A percentile compares a stretch with the other conserved stretches of the same genome.
Conservation (phyloP, 2,113 vertebrate species). For the Brachirus orientalis region DNA sequence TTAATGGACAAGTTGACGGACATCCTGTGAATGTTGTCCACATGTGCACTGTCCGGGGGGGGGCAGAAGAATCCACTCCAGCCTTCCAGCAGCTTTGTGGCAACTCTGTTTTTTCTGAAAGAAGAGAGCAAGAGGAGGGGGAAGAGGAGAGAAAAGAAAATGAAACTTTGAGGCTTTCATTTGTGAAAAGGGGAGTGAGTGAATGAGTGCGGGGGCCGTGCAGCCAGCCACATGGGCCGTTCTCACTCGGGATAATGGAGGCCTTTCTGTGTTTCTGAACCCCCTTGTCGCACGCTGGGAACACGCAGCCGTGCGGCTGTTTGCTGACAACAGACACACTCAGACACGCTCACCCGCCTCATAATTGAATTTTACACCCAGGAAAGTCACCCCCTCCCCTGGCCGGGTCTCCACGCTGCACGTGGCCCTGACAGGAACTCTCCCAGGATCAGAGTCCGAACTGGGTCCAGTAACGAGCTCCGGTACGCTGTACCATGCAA, state of each 20-base stretch:
- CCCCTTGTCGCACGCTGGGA: conserved; percentile 89
- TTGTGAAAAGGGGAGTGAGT: conserved; percentile 66
- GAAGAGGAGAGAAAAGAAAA: conserved; percentile 62
- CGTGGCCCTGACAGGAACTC: conserved; percentile 86
- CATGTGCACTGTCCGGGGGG: conserved; percentile 77
- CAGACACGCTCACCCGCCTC: conserved; percentile 67
- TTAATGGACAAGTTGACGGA: conserved; percentile 73
- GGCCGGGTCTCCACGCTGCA: conserved; percentile 59
- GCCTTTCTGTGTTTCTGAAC: conserved; percentile 92
- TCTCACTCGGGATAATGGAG: conserved; percentile 97
- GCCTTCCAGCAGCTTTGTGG: conserved; percentile 73
- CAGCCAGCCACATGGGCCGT: conserved; percentile 93
- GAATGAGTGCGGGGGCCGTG: conserved; percentile 71
- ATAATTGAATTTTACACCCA: conserved; percentile 84
- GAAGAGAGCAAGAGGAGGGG: conserved; percentile 30
- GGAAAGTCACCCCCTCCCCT: conserved; percentile 56
- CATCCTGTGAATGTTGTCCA: conserved; percentile 77
- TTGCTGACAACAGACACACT: conserved; percentile 81
- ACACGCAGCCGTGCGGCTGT: conserved; percentile 77
- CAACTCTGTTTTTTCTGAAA: conserved; percentile 55
- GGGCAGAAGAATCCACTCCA: conserved; percentile 77
- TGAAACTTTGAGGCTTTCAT: conserved; percentile 75
- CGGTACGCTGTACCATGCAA: too few relatives aligned
- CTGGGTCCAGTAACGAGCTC: too few relatives aligned
- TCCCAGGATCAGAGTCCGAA: conserved; percentile 79